A percentile compares a stretch with the other conserved stretches of the same genome.
These are phyloP conservation scores for Palaemon carinicauda DNA, from an alignment of 1,140 invertebrate species.

Conservation along the genomic window DNA sequence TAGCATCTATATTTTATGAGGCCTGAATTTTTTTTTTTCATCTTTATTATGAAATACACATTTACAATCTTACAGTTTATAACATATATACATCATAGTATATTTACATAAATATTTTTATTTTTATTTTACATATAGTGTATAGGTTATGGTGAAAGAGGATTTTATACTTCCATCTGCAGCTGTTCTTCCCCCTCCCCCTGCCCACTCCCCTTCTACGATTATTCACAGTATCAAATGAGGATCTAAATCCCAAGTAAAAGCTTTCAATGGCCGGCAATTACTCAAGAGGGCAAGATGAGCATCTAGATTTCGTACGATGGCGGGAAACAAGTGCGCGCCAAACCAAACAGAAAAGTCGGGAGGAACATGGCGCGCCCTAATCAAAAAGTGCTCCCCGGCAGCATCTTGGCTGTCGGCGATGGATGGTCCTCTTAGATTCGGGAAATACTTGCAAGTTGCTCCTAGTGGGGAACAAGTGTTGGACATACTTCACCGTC, in stretches of 20 bases:
- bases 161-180: no score
- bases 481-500: slow-evolving; percentile 17
- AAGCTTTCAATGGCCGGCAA: background rate
- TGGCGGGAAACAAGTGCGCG: background rate
- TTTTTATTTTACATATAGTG: no score
- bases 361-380: background rate
- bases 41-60: no score
- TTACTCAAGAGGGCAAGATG: slow-evolving; percentile 5
- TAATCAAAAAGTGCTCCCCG: background rate
- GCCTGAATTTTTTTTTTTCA: no score
- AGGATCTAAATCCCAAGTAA: background rate
- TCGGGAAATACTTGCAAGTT: slow-evolving; percentile 15
- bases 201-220: no score
- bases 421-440: slow-evolving; percentile 20
- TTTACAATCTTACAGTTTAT: no score
- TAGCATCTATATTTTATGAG: no score
- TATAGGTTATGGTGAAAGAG: no score
- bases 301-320: background rate
- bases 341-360: slow-evolving; percentile 18
- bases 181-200: no score
- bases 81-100: no score
- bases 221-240: background rate
- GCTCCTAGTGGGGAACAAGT: slow-evolving; percentile 16
- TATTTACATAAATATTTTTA: no score
- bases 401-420: background rate